A percentile compares a stretch with the other conserved stretches of the same genome.
phyloP scores from a whole-genome alignment of 2,113 vertebrate genomes.

The Spilogale gracilis region DNA sequence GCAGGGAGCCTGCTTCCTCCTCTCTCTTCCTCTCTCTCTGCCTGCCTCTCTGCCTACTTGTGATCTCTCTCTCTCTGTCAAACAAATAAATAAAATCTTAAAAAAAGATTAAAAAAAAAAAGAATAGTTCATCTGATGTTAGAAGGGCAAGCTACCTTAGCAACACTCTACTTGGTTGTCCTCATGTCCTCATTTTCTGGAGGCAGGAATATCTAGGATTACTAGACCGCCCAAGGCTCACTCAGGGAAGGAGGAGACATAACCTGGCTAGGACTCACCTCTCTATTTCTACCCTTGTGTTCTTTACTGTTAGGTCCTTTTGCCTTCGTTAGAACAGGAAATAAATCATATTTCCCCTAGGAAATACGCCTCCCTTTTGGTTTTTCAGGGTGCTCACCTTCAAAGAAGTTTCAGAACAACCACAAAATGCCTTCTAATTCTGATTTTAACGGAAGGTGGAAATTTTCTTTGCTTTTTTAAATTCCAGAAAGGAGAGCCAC shows the following conservation, averaged over 20 bases:
- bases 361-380: neutral
- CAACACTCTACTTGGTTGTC: neutral
- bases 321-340: neutral
- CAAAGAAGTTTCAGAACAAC: conserved; percentile 35
- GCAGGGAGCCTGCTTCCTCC: too few relatives aligned
- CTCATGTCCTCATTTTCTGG: neutral
- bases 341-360: neutral
- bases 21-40: too few relatives aligned
- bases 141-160: neutral
- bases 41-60: too few relatives aligned
- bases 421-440: conserved; percentile 2
- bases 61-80: too few relatives aligned
- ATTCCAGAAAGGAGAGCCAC: neutral
- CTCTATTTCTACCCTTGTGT: neutral
- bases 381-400: neutral
- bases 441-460: neutral
- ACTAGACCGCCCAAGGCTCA: neutral
- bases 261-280: neutral
- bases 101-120: too few relatives aligned
- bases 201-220: neutral
- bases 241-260: accelerated
- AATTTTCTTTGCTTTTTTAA: conserved; percentile 33
- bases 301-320: neutral
- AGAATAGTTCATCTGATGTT: neutral
- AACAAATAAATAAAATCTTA: too few relatives aligned